Evolutionary conservation across 2,113 vertebrate genomes (phyloP).

Genomic region (Trogon melanurus): DNA sequence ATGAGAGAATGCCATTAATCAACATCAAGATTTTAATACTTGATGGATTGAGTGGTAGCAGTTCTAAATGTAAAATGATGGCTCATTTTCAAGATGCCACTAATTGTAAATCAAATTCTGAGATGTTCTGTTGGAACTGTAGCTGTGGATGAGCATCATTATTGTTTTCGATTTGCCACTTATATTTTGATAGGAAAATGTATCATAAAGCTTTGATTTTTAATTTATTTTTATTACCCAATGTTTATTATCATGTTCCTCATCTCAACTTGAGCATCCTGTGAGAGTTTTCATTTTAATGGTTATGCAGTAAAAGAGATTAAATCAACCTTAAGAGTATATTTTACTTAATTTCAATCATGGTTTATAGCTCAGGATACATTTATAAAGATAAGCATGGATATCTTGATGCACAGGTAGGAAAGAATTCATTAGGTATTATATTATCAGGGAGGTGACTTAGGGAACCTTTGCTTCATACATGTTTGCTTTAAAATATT

Average conservation of each 20-base stretch:
- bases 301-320: slow-evolving; percentile 19
- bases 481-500: not conserved
- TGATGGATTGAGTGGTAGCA: slow-evolving; percentile 49
- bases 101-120: slow-evolving; percentile 66
- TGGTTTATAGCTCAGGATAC: slow-evolving; percentile 21
- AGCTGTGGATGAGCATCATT: slow-evolving; percentile 45
- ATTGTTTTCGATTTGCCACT: slow-evolving; percentile 60
- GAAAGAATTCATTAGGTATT: slow-evolving; percentile 18
- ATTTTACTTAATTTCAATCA: slow-evolving; percentile 56
- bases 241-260: slow-evolving; percentile 41
- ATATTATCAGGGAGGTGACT: slow-evolving; percentile 8
- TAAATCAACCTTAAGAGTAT: slow-evolving; percentile 55
- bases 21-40: slow-evolving; percentile 50
- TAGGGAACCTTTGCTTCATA: not conserved
- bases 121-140: slow-evolving; percentile 37
- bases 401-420: not conserved
- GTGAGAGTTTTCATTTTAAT: slow-evolving; percentile 49
- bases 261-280: slow-evolving; percentile 26
- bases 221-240: slow-evolving; percentile 65
- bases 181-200: slow-evolving; percentile 50
- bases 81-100: slow-evolving; percentile 58
- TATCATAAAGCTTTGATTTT: slow-evolving; percentile 48
- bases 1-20: slow-evolving; percentile 33
- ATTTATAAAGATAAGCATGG: not conserved
- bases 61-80: slow-evolving; percentile 53